These are phyloP conservation scores for Bombyx mori DNA, from an alignment of 1,140 invertebrate genomes.

Conservation along the genomic window ASM3026992v2 NC_085124.1:797001-797500, in stretches of 20 bases:
- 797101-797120: not conserved
- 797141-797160: slow-evolving; percentile 52
- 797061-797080: too few species aligned
- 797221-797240: slow-evolving; percentile 24
- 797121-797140: slow-evolving; percentile 33
- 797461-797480: slow-evolving; percentile 16
- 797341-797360: slow-evolving; percentile 25
- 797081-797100: too few species aligned
- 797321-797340: slow-evolving; percentile 33
- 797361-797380: slow-evolving; percentile 26
- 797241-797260: slow-evolving; percentile 16
- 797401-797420: slow-evolving; percentile 26
- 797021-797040: too few species aligned
- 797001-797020: too few species aligned
- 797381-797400: slow-evolving; percentile 24
- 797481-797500: slow-evolving; percentile 15
- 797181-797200: slow-evolving; percentile 48
- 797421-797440: slow-evolving; percentile 18
- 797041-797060: too few species aligned
- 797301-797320: slow-evolving; percentile 42
- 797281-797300: slow-evolving; percentile 46
- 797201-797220: slow-evolving; percentile 34
- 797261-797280: slow-evolving; percentile 13
- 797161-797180: slow-evolving; percentile 47
- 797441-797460: slow-evolving; percentile 18